Evolutionary conservation across 37 sponge, comb jelly and placozoan species (phyloP).

Genomic region (Halichondria panicea): DNA sequence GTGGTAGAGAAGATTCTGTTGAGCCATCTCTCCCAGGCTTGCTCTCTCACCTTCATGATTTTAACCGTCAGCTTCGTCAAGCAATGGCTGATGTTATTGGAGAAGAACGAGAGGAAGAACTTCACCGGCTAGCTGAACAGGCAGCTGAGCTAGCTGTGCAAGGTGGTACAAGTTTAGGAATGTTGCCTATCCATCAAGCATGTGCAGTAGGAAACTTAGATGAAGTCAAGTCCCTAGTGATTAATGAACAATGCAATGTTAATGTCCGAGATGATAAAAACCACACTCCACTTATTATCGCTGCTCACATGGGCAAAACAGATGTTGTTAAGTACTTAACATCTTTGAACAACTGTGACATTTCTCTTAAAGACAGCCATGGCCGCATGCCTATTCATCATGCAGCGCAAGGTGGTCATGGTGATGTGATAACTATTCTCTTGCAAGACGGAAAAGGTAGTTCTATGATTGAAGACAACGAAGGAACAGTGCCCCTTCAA

Average conservation of each 20-base stretch:
- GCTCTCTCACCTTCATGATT: not conserved
- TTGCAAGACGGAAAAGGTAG: slow-evolving; percentile 29
- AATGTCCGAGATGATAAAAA: slow-evolving; percentile 21
- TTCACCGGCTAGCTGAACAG: not conserved
- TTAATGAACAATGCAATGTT: slow-evolving; percentile 11
- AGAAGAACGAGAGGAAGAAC: slow-evolving; percentile 8
- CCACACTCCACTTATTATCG: slow-evolving; percentile 30
- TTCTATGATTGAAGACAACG: slow-evolving; percentile 17
- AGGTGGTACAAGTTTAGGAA: not conserved
- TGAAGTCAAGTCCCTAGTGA: slow-evolving; percentile 17
- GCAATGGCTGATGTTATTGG: slow-evolving; percentile 1
- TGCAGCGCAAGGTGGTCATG: slow-evolving; percentile 39
- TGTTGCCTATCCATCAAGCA: slow-evolving; percentile 20
- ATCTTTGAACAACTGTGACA: slow-evolving; percentile 39
- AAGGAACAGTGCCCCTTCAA: slow-evolving; percentile 9
- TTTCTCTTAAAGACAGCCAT: slow-evolving; percentile 8
- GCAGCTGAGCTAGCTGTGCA: not conserved
- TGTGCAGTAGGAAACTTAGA: slow-evolving; percentile 24
- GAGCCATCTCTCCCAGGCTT: not conserved
- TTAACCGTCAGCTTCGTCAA: not conserved
- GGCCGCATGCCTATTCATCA: slow-evolving; percentile 41
- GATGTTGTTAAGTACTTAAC: slow-evolving; percentile 32
- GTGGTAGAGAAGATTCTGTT: not conserved
- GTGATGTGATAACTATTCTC: slow-evolving; percentile 6
- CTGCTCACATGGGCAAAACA: slow-evolving; percentile 25